These are phyloP conservation scores for Morphnarchus princeps DNA, from an alignment of 2,113 vertebrate species.

Conservation along the genomic window DNA sequence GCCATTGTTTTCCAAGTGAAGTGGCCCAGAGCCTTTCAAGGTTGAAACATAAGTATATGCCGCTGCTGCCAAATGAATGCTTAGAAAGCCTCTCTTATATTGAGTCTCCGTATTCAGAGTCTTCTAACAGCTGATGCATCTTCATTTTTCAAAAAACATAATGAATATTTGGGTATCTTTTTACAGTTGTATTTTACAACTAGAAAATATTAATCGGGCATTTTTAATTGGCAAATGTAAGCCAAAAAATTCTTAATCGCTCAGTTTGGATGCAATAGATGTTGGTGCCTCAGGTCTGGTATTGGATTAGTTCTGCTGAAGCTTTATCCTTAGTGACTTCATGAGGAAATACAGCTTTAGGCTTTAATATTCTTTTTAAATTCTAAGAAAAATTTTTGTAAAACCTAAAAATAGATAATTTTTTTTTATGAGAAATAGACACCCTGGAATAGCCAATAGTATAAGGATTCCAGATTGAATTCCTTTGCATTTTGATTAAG, in stretches of 20 bases:
- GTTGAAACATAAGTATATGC: neutral
- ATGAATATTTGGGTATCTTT: neutral
- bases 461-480: neutral
- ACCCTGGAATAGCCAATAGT: neutral
- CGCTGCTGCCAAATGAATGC: neutral
- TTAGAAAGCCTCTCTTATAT: neutral
- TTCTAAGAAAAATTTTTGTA: neutral
- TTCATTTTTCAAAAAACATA: fast-evolving
- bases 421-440: neutral
- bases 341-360: neutral
- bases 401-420: neutral
- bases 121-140: neutral
- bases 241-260: neutral
- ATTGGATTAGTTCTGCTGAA: neutral
- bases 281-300: neutral
- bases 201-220: neutral
- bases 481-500: neutral
- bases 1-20: neutral
- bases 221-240: neutral
- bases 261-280: neutral
- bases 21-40: neutral
- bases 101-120: neutral
- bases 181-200: neutral
- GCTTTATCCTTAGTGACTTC: neutral
- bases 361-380: neutral